phyloP scores from a whole-genome alignment of 2,888 invertebrate species.

The Pogonocherus hispidulus region DNA sequence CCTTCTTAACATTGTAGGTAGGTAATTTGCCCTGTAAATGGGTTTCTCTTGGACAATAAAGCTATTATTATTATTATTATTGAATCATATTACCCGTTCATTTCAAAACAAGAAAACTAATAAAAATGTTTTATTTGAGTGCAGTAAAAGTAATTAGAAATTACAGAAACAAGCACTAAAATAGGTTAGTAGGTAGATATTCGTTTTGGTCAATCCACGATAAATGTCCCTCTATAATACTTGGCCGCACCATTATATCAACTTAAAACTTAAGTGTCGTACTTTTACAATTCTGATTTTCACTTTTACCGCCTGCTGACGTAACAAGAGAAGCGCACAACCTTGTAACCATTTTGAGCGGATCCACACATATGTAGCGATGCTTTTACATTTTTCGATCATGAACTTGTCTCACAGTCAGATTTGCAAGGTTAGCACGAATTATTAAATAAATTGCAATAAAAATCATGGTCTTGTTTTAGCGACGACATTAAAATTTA shows the following conservation, averaged over 20 bases:
- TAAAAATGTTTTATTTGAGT: no score
- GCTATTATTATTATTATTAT: no score
- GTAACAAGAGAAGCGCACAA: conserved; percentile 1
- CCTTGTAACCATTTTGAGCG: conserved; percentile 20
- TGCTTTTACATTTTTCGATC: conserved; percentile 27
- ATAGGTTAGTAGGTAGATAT: neutral
- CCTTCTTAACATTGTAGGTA: neutral
- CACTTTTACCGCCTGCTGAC: conserved; percentile 14
- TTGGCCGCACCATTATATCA: neutral
- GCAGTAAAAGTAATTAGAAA: neutral
- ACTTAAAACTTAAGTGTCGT: neutral
- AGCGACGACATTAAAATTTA: no score
- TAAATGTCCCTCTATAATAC: neutral
- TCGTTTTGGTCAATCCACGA: neutral
- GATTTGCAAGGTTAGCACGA: conserved; percentile 20
- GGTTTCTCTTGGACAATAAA: no score
- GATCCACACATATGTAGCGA: conserved; percentile 9
- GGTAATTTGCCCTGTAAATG: no score
- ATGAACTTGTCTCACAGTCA: conserved; percentile 18
- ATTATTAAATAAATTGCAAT: no score
- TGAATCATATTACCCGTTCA: no score
- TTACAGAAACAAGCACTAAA: neutral
- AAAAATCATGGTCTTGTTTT: no score
- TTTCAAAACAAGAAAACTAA: no score
- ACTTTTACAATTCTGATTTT: conserved; percentile 23